Conservation (phyloP, 2,797 vertebrate species). For the Monodelphis domestica region DNA sequence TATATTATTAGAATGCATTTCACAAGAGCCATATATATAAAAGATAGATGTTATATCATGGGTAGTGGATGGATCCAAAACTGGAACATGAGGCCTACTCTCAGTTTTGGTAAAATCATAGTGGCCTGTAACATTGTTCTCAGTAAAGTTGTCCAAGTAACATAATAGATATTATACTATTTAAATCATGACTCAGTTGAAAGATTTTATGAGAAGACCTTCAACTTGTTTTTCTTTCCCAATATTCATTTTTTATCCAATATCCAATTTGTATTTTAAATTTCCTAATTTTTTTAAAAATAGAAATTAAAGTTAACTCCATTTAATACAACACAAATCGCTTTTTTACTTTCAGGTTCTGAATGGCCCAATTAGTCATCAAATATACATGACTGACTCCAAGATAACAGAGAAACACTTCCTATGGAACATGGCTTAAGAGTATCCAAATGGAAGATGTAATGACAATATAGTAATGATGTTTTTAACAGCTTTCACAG, state of each 20-base stretch:
- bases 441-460: neutral
- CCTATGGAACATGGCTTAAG: neutral
- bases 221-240: constrained; percentile 21
- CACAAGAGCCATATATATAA: neutral
- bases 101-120: neutral
- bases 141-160: constrained; percentile 26
- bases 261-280: neutral
- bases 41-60: neutral
- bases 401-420: neutral
- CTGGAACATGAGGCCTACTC: neutral
- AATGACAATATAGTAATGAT: neutral
- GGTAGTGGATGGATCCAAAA: neutral
- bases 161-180: neutral
- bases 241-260: constrained; percentile 11
- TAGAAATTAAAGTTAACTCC: neutral
- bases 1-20: neutral
- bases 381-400: neutral
- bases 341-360: neutral
- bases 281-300: neutral
- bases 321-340: neutral
- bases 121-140: neutral
- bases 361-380: neutral
- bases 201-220: neutral
- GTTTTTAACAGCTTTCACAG: neutral
- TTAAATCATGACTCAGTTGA: neutral